A percentile compares a stretch with the other conserved stretches of the same genome.
These are phyloP conservation scores for Nemotelus nigrinus DNA, from an alignment of 2,888 invertebrate genomes.

Conservation along the genomic window DNA sequence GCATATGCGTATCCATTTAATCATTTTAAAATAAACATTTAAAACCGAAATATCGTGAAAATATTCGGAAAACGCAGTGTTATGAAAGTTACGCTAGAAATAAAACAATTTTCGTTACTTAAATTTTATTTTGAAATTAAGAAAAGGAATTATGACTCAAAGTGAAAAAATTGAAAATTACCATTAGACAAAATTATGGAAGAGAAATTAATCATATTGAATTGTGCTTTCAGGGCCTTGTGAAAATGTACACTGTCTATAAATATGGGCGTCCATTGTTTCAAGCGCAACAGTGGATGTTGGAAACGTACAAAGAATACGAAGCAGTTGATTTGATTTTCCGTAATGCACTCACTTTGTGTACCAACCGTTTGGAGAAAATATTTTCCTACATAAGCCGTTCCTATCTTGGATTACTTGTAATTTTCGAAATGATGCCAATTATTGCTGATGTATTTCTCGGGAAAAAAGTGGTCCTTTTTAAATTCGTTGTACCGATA, in stretches of 20 bases:
- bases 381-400: not conserved
- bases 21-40: too few relatives aligned
- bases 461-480: not conserved
- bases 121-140: too few relatives aligned
- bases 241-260: not conserved
- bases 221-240: not conserved
- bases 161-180: too few relatives aligned
- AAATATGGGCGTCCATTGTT: not conserved
- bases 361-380: not conserved
- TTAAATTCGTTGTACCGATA: not conserved
- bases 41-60: too few relatives aligned
- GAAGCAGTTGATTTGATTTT: not conserved
- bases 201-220: too few relatives aligned
- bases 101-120: too few relatives aligned
- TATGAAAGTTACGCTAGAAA: too few relatives aligned
- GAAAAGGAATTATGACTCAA: too few relatives aligned
- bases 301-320: not conserved
- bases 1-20: too few relatives aligned
- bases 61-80: too few relatives aligned
- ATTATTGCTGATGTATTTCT: not conserved
- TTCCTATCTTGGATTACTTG: not conserved
- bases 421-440: not conserved
- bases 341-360: not conserved
- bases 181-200: too few relatives aligned
- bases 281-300: not conserved